Evolutionary conservation across 2,888 invertebrate species (phyloP), one percentile per base, ranked within the genome.

Genomic region (Aelia acuminata): DNA sequence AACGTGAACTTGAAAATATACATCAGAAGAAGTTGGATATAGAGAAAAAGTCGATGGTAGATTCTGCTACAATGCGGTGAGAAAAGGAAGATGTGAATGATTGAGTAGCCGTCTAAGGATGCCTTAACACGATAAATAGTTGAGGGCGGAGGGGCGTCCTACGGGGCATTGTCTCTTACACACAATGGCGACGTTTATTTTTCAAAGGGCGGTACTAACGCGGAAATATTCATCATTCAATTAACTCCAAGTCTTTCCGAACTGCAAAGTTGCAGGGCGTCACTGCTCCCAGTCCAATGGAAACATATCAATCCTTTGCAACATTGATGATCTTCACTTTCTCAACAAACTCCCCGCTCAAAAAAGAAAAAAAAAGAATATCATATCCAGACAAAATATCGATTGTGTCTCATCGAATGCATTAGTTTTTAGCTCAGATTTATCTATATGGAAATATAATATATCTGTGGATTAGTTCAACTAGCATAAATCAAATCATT

Each of bases 121-220:
- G 57, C 50, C 50, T 50, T 85, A 85, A 85, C 39, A 48, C 53
- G 50, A n/a, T 85, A 85, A 85, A 85, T 85, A 85, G 50, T 85
- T 85, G 2, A 85, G 35, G 43, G 49, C 49, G 11, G 3, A 1
- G 39, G 85, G 49, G 13, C 85, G 1, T 31, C 39, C 35, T n/a
- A 50, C 31, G 39, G n/a, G 48, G 49, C 85, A 49, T 85, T 85
- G 85, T 85, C 85, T 53, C 53, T 50, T 49, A 35, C 31, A 35
- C 49, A 84, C 84, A 84, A 84, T 57, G 50, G 35, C 43, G 0
- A 0, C 80, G n/a, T 80, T 80, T 80, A 80, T 80, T 80, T 80
- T 80, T 80, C 43, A 43, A n/a, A 22, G 22, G 43, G n/a, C 43
- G 43, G 13, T 47, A 39, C 43, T 15, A 43, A 22, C 80, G n/a